phyloP scores from a whole-genome alignment of 2,797 vertebrate species.

The Xiphorhynchus erythropygius region DNA sequence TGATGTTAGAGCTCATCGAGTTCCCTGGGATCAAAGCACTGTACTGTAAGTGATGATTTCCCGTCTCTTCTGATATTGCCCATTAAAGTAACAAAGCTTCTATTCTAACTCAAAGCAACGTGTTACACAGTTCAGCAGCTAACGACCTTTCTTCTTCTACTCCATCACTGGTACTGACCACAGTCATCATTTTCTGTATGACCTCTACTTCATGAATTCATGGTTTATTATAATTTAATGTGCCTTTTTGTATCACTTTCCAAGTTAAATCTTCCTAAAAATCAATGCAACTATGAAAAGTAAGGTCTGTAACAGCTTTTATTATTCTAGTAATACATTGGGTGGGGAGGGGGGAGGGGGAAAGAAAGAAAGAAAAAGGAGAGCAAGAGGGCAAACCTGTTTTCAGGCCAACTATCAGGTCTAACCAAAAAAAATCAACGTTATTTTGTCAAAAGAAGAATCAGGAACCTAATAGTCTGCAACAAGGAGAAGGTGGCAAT shows the following conservation, averaged over 20 bases:
- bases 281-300: not conserved
- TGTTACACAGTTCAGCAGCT: not conserved
- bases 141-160: not conserved
- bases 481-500: not conserved
- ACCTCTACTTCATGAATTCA: not conserved
- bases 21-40: not conserved
- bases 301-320: not conserved
- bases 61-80: not conserved
- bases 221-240: not conserved
- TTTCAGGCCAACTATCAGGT: not conserved
- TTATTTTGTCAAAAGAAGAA: not conserved
- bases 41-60: not conserved
- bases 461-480: not conserved
- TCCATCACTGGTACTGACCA: not conserved
- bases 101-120: not conserved
- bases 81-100: not conserved
- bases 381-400: not conserved
- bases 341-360: no score
- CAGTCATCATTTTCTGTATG: not conserved
- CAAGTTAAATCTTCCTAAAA: not conserved
- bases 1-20: not conserved
- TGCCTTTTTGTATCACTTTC: not conserved
- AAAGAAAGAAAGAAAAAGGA: accelerated
- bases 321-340: not conserved
- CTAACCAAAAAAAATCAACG: accelerated